A percentile compares a stretch with the other conserved stretches of the same genome.
Evolutionary conservation across 92 coral and sea anemone genomes (phyloP).

Genomic region (Parazoanthus atlanticus): DNA sequence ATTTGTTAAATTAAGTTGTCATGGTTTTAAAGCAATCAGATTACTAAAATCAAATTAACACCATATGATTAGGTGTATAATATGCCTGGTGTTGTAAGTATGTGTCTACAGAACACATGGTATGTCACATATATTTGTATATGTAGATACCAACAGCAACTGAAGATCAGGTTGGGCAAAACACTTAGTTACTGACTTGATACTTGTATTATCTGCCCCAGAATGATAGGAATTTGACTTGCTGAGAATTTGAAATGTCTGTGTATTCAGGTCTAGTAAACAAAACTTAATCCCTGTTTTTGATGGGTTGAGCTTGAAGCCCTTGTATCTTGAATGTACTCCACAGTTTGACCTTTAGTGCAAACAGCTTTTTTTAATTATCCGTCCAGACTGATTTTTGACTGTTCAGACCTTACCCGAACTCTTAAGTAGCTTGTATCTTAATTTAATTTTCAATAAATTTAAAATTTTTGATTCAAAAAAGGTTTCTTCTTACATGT

Average conservation of each 20-base stretch:
- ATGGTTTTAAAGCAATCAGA: slow-evolving; percentile 1
- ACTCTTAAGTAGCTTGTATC: slow-evolving; percentile 16
- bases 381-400: background rate
- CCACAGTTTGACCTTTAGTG: slow-evolving; percentile 8
- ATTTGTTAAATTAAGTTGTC: slow-evolving; percentile 14
- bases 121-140: background rate
- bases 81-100: slow-evolving; percentile 25
- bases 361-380: slow-evolving; percentile 10
- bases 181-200: background rate
- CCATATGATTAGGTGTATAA: slow-evolving; percentile 25
- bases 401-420: background rate
- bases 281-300: slow-evolving; percentile 2
- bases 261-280: slow-evolving; percentile 3
- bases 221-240: slow-evolving; percentile 27
- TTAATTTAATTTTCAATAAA: background rate
- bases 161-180: background rate
- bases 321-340: background rate
- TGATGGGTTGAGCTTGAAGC: background rate
- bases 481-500: background rate
- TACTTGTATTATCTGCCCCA: background rate
- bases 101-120: slow-evolving; percentile 19
- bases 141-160: background rate
- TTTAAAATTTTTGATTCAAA: background rate
- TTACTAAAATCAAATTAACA: slow-evolving; percentile 34
- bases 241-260: background rate